phyloP scores from a whole-genome alignment of 2,113 vertebrate genomes.

The Podarcis cretensis region DNA sequence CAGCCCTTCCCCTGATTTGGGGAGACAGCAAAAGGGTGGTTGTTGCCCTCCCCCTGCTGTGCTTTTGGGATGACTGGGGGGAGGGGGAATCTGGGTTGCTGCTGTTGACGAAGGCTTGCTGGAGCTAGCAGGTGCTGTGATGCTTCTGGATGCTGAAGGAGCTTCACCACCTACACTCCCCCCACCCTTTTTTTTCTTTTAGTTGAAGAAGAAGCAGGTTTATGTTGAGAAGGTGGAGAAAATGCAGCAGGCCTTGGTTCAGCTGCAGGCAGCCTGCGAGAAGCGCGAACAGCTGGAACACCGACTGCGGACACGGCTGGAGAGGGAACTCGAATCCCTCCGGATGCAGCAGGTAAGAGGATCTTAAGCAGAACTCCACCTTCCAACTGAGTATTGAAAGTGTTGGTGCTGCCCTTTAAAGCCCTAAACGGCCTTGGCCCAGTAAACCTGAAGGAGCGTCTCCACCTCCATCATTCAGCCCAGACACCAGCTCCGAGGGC shows the following conservation, averaged over 20 bases:
- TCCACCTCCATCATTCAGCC: no score
- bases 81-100: no score
- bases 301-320: constrained; percentile 90
- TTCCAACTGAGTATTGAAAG: background rate
- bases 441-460: no score
- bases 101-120: background rate
- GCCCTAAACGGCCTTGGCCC: no score
- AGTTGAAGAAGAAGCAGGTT: constrained; percentile 99
- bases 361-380: rapidly evolving
- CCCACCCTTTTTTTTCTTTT: constrained; percentile 38
- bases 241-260: constrained; percentile 96
- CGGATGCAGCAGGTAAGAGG: constrained; percentile 92
- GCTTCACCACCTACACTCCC: background rate
- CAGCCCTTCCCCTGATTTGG: no score
- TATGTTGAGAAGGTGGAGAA: constrained; percentile 98
- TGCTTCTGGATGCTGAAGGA: rapidly evolving
- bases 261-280: constrained; percentile 96
- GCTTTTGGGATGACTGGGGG: background rate
- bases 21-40: background rate
- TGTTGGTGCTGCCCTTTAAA: no score
- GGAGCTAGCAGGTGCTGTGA: rapidly evolving
- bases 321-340: constrained; percentile 93
- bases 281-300: constrained; percentile 97
- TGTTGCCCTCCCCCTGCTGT: background rate
- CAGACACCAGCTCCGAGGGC: no score